Evolutionary conservation across 2,113 vertebrate genomes (phyloP).

Genomic region (Pedionomus torquatus): DNA sequence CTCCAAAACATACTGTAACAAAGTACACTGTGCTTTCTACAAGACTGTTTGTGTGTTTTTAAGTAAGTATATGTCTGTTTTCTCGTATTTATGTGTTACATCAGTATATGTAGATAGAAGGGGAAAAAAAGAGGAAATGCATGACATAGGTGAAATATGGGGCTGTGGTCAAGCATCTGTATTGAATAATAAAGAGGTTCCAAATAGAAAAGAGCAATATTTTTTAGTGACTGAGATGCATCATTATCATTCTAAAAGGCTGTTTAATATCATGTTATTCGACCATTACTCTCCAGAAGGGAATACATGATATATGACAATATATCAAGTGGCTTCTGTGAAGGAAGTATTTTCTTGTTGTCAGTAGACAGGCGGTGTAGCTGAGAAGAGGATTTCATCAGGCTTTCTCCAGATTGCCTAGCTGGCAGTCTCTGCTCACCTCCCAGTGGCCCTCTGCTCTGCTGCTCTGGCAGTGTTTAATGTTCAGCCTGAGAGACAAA

Average conservation of each 20-base stretch:
- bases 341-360: neutral
- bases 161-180: neutral
- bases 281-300: neutral
- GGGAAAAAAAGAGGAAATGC: neutral
- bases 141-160: neutral
- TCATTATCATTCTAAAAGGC: neutral
- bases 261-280: neutral
- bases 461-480: conserved; percentile 16
- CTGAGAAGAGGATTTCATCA: neutral
- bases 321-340: neutral
- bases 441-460: neutral
- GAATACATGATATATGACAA: neutral
- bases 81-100: neutral
- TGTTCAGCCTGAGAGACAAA: conserved; percentile 10
- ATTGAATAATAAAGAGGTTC: neutral
- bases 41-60: neutral
- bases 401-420: neutral
- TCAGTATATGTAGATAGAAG: neutral
- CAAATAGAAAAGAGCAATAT: neutral
- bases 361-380: neutral
- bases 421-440: neutral
- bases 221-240: neutral
- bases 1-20: neutral
- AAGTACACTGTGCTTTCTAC: neutral
- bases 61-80: neutral